Percentiles rank a stretch among this genome's conserved stretches.
These are phyloP conservation scores for Zele albiditarsus DNA, from an alignment of 2,888 invertebrate species.

Conservation along the genomic window DNA sequence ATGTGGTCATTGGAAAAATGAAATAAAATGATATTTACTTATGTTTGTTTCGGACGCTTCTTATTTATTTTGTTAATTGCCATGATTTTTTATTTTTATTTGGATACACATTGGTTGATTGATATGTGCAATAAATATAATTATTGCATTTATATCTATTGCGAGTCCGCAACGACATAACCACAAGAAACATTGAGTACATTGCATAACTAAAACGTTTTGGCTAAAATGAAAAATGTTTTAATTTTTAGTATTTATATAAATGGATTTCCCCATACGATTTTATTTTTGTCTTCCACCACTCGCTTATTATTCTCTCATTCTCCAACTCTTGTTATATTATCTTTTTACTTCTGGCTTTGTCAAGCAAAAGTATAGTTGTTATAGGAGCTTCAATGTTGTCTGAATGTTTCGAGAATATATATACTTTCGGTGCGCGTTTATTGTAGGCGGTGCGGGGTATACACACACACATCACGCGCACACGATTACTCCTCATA, in stretches of 20 bases:
- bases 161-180: neutral
- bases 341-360: neutral
- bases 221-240: neutral
- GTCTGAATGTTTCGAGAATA: neutral
- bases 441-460: neutral
- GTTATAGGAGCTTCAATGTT: neutral
- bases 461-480: conserved; percentile 33
- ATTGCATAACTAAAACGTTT: neutral
- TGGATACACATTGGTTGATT: neutral
- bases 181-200: neutral
- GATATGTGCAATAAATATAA: neutral
- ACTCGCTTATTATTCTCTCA: too few species aligned
- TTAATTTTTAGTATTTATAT: too few species aligned
- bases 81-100: neutral
- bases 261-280: too few species aligned
- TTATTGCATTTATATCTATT: neutral
- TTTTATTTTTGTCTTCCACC: too few species aligned
- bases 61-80: neutral
- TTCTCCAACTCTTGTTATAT: neutral
- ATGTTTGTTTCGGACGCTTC: neutral
- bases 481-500: conserved; percentile 14
- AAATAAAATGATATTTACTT: neutral
- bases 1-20: neutral
- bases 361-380: neutral
- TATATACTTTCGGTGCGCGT: conserved; percentile 4